Evolutionary conservation across 1,140 invertebrate genomes (phyloP).

Genomic region (Catajapyx aquilonaris): DNA sequence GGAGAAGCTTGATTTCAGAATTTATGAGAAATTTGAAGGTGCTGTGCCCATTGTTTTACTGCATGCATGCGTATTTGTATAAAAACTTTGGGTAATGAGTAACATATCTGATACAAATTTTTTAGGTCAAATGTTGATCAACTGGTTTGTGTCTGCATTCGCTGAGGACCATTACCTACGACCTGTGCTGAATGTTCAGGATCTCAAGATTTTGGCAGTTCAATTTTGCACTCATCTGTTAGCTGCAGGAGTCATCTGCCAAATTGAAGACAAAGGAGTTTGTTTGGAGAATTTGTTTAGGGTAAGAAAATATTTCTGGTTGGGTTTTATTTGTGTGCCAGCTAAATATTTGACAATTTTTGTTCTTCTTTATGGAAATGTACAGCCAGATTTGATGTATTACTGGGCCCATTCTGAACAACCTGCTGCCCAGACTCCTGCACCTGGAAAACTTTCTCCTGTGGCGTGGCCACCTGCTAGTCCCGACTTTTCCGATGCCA

Average conservation of each 20-base stretch:
- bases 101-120: conserved; percentile 10
- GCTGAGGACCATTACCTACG: conserved; percentile 42
- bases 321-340: no score
- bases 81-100: not conserved
- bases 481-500: conserved; percentile 11
- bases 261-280: conserved; percentile 45
- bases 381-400: conserved; percentile 72
- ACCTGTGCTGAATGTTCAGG: conserved; percentile 36
- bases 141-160: conserved; percentile 66
- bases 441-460: conserved; percentile 41
- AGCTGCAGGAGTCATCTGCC: conserved; percentile 60
- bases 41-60: conserved; percentile 7
- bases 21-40: conserved; percentile 80
- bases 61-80: conserved; percentile 3
- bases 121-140: conserved; percentile 71
- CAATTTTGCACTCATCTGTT: conserved; percentile 76
- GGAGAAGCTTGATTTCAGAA: conserved; percentile 59
- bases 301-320: conserved; percentile 40
- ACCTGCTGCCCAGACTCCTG: conserved; percentile 35
- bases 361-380: no score
- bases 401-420: conserved; percentile 64
- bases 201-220: conserved; percentile 46
- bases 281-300: conserved; percentile 42
- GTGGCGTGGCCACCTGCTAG: conserved; percentile 26
- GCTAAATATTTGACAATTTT: conserved; percentile 6